Evolutionary conservation across 2,113 vertebrate species (phyloP), one percentile per base, ranked within the genome.

Genomic region (Laterallus jamaicensis): DNA sequence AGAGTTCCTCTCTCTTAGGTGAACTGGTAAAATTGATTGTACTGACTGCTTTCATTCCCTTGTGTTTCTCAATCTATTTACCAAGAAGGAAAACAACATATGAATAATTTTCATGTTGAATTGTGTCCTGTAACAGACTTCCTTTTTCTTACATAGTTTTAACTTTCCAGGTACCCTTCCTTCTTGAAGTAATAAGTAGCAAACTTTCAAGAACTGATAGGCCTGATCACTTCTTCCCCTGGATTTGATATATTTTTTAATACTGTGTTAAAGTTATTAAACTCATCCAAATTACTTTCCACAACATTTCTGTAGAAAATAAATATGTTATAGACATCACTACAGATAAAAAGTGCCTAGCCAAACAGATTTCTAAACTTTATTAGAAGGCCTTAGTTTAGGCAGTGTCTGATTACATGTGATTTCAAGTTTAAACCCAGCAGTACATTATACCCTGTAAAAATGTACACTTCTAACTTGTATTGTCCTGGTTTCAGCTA

Each of bases 351-450:
- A 44, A 35, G 4, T 52, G 21, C 37, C 32, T 37, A 37, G 37
- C 11, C 37, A 26, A 74, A 74, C 21, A 42, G 10, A 22, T 52
- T 59, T 68, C 62, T 75, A 80, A 80, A n/a, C 8, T 40, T 71
- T 56, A 50, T 49, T 49, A 63, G 75, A 79, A 49, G 6, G 4
- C 31, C 25, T 42, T 35, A 63, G 18, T n/a, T 63, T 70, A 63
- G 0, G 0, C 39, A 24, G 6, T 35, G 4, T 37, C 28, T 70
- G 32, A 63, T 63, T 47, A 71, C 25, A 18, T 8, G 49, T n/a
- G 10, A 17, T 62, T 62, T 79, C 17, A 37, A 54, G 49, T 55
- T 32, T 32, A 3, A 28, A 9, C 39, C 39, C 31, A 71, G 18
- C n/a, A 15, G 42, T 52, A 25, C 22, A 74, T 74, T 37, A 52